A percentile compares a stretch with the other conserved stretches of the same genome.
phyloP scores from a whole-genome alignment of 35 echinoderm and acorn worm species.

The Diadema setosum region DNA sequence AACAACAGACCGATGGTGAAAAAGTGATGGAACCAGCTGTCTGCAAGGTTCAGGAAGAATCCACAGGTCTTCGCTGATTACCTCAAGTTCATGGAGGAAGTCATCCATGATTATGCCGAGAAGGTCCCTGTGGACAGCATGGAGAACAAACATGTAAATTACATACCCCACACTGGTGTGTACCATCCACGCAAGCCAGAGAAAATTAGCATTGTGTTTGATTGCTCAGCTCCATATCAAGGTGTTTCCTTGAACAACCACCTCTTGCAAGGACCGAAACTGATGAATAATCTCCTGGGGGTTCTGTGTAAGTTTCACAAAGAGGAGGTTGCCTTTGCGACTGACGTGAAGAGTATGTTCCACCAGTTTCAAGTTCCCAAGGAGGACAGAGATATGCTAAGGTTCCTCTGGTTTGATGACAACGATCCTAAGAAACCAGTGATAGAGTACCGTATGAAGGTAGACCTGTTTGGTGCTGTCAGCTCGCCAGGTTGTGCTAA shows the following conservation, averaged over 20 bases:
- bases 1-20: too few species aligned
- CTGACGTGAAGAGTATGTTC: constrained; percentile 59
- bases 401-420: constrained; percentile 59
- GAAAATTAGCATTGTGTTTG: constrained; percentile 42
- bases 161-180: constrained; percentile 63
- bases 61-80: background rate
- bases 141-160: background rate
- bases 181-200: constrained; percentile 59
- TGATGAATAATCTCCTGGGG: constrained; percentile 55
- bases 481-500: constrained; percentile 53
- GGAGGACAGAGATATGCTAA: constrained; percentile 28
- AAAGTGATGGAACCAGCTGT: too few species aligned
- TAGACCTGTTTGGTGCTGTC: constrained; percentile 43
- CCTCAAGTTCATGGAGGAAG: too few species aligned
- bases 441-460: constrained; percentile 10
- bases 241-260: constrained; percentile 51
- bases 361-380: too few species aligned
- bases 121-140: background rate
- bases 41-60: too few species aligned
- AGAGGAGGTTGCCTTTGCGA: constrained; percentile 52
- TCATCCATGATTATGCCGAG: too few species aligned
- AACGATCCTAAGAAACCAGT: background rate
- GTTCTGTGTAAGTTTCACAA: constrained; percentile 52
- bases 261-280: constrained; percentile 58
- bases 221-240: constrained; percentile 35